Percentiles rank a stretch among this genome's conserved stretches.
Conservation (phyloP, 2,113 vertebrate species). For the Podarcis muralis region DNA sequence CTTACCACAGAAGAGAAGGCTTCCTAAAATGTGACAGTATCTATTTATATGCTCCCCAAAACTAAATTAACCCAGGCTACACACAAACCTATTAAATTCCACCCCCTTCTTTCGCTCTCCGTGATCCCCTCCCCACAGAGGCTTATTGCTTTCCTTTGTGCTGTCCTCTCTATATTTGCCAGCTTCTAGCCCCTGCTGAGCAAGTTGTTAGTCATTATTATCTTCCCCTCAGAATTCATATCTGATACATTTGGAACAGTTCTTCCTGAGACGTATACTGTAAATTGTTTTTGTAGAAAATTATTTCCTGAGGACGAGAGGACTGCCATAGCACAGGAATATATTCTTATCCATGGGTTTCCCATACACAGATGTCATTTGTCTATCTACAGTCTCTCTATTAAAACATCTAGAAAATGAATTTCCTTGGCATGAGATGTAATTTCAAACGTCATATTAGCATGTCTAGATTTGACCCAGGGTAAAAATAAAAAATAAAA, state of each 20-base stretch:
- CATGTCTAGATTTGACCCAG: neutral
- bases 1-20: neutral
- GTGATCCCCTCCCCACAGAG: neutral
- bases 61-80: neutral
- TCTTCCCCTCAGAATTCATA: neutral
- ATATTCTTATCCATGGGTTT: conserved; percentile 5
- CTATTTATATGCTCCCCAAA: neutral
- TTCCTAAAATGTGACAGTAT: neutral
- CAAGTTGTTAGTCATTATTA: conserved; percentile 12
- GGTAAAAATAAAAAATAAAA: neutral
- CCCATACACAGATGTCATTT: neutral
- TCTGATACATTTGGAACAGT: neutral
- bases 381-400: neutral
- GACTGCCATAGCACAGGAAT: neutral
- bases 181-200: neutral
- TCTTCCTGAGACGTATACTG: neutral
- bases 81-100: neutral
- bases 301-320: neutral
- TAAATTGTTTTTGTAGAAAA: neutral
- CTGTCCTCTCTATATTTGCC: neutral
- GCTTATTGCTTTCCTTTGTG: neutral
- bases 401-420: neutral
- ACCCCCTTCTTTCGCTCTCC: neutral
- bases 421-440: neutral
- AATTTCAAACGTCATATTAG: neutral